These are phyloP conservation scores for Trichogramma pretiosum DNA, from an alignment of 1,140 invertebrate genomes.

Conservation along the genomic window DNA sequence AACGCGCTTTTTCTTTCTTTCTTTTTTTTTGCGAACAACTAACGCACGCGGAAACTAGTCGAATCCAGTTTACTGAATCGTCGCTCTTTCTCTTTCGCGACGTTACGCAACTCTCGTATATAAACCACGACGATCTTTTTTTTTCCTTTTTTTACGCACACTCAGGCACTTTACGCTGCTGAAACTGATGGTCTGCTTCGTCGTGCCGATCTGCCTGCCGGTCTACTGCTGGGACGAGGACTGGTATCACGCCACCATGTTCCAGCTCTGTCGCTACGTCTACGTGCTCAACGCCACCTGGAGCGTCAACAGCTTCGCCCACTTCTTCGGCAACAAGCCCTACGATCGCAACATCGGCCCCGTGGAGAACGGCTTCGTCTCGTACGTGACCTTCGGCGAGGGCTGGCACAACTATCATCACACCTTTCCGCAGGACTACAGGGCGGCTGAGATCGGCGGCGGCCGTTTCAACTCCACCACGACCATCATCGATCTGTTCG, in stretches of 20 bases:
- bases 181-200: conserved; percentile 60
- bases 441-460: conserved; percentile 53
- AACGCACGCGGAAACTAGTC: neutral
- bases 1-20: no score
- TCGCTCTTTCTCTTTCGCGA: no score
- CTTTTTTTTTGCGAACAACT: conserved; percentile 4
- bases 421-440: conserved; percentile 79
- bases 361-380: conserved; percentile 21
- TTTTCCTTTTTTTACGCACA: conserved; percentile 16
- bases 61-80: neutral
- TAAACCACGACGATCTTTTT: neutral
- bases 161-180: conserved; percentile 65
- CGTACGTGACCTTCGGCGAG: conserved; percentile 44
- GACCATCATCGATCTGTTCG: conserved; percentile 46
- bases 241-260: conserved; percentile 45
- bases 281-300: conserved; percentile 61
- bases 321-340: conserved; percentile 61
- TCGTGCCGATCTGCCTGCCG: conserved; percentile 65
- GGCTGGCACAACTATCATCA: conserved; percentile 93
- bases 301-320: conserved; percentile 68
- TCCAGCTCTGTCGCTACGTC: conserved; percentile 51
- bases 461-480: conserved; percentile 45
- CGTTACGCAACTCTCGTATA: no score
- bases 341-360: conserved; percentile 54
- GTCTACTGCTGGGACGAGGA: conserved; percentile 54